Conservation (phyloP, 37 sponge, comb jelly and placozoan genomes). For the Mnemiopsis leidyi region DNA sequence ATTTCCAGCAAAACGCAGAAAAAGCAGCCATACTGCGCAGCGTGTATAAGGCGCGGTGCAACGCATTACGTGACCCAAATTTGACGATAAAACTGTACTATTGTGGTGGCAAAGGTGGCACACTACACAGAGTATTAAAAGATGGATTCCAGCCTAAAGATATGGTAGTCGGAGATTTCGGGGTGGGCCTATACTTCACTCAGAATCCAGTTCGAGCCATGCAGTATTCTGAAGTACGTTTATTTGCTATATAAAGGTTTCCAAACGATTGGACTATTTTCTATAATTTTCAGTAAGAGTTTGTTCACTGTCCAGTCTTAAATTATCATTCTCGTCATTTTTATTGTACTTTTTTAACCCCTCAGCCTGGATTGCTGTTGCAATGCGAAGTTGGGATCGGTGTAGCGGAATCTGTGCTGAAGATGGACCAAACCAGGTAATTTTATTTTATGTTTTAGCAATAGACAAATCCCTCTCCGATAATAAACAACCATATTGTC, state of each 20-base stretch:
- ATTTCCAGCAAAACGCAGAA: not conserved
- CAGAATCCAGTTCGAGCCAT: slow-evolving; percentile 48
- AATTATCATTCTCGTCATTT: no score
- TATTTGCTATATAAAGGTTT: no score
- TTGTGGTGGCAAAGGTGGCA: slow-evolving; percentile 51
- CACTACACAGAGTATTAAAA: slow-evolving; percentile 13
- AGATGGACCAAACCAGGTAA: slow-evolving; percentile 43
- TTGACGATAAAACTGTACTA: slow-evolving; percentile 31
- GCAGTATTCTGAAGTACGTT: slow-evolving; percentile 50
- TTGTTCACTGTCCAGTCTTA: no score
- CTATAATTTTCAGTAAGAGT: no score
- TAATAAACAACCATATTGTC: no score
- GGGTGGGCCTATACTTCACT: slow-evolving; percentile 61
- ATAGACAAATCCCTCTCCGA: no score
- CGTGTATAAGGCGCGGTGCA: slow-evolving; percentile 30
- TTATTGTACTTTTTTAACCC: not conserved
- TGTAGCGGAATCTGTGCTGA: slow-evolving; percentile 43
- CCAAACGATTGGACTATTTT: no score
- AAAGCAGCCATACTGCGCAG: not conserved
- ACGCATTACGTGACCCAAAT: slow-evolving; percentile 52
- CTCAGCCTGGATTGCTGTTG: slow-evolving; percentile 53
- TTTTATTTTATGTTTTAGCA: no score
- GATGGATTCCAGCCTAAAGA: slow-evolving; percentile 59
- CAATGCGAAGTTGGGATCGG: slow-evolving; percentile 57
- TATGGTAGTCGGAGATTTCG: slow-evolving; percentile 62